Base-by-base conservation (phyloP, 2,113 vertebrate genomes). In the Xiphophorus hellerii region DNA sequence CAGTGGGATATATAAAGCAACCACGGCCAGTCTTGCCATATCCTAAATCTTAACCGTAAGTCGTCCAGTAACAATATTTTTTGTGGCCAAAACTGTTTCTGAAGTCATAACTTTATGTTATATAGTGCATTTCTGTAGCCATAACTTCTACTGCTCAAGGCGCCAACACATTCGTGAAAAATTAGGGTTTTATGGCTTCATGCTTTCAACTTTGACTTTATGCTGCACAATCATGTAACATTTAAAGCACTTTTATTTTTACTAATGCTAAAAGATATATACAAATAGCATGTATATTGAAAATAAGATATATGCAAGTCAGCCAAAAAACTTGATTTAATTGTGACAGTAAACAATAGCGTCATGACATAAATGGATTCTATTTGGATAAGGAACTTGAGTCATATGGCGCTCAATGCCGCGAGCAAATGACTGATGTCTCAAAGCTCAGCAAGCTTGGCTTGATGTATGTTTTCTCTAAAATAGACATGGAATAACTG, bases 281-380 rank as follows among this genome's bases (percentile, higher is more conserved):
- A 62, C 58, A 73, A 54, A 77, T 11, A 62, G 33, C 11, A 48
- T 48, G 44, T 48, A 48, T 60, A 60, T 27, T 12, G n/a, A 54
- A 30, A 70, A 68, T 73, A 60, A 69, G 14, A 29, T 44, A 58
- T 20, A 70, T 31, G 70, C 60, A 71, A 58, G 6, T 20, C 1
- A 37, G 60, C 69, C 51, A 74, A 54, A 62, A 82, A 81, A 77
- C 42, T 80, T 62, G 29, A 73, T 74, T 69, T 65, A 6, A 27
- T 83, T 78, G 62, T 75, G 44, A 63, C 80, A 82, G n/a, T 72
- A 78, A 87, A 74, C 76, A 88, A 83, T 63, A 54, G 69, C 65
- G 69, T 74, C 73, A 83, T 76, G 74, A 61, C 81, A 79, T 81
- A 28, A 2, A 35, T n/a, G 9, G 25, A 60, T 71, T 62, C 35